Base-by-base conservation (phyloP, 1,140 invertebrate species). In the Pinna nobilis region DNA sequence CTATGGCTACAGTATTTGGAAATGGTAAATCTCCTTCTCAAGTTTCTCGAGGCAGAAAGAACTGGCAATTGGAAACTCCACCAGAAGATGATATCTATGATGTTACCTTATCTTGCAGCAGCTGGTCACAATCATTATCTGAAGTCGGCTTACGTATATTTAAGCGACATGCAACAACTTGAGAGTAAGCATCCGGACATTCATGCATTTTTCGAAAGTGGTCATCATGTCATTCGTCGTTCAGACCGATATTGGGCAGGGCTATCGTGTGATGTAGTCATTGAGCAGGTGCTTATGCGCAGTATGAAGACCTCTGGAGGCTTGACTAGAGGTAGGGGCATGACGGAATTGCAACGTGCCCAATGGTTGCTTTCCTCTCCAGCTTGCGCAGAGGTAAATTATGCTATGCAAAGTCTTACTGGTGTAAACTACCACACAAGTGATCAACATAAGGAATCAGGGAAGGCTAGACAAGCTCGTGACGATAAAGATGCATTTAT, bases 31-130 rank as follows among this genome's bases (percentile, higher is more conserved):
- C 77, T 82, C 30, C 23, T 85, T 4, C 49, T 55, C n/a, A 25
- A 47, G 41, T 84, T 83, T 35, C 70, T 84, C 2, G 60, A 67
- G 50, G 74, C 82, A 33, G 83, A 83, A 70, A 72, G 79, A 64
- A 83, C 74, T 20, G 81, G 81, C 33, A 61, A 85, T 59, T 82
- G 76, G 78, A 25, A 68, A 15, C 50, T 76, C 11, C 72, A 82
- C 37, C 32, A 76, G 3, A 2, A 51, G 7, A 30, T 74, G 13
- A 18, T 90, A 32, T 64, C 72, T 51, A 74, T 82, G 73, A 90
- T 90, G 81, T 70, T 90, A 15, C 88, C 87, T 13, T 88, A 78
- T 64, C 88, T 90, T 81, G 84, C 88, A 74, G 86, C 89, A 7
- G 60, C 69, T n/a, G 63, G 39, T 2, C 67, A 79, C 13, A 74